phyloP scores from a whole-genome alignment of 2,113 vertebrate genomes.

The Atractosteus spatula region DNA sequence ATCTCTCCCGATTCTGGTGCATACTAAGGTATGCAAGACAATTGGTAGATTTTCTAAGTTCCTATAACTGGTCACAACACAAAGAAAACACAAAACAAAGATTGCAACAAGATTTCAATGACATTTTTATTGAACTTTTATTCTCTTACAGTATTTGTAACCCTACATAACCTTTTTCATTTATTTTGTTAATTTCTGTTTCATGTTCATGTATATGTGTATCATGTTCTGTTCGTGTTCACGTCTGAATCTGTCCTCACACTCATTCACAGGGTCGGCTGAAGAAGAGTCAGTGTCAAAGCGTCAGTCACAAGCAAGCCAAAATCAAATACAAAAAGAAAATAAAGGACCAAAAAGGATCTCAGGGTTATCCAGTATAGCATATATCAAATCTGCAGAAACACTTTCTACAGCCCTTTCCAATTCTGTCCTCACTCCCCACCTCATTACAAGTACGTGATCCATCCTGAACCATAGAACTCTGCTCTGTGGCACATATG shows the following conservation, averaged over 20 bases:
- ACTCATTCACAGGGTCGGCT: conserved; percentile 76
- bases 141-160: conserved; percentile 61
- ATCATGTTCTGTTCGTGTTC: conserved; percentile 64
- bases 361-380: conserved; percentile 52
- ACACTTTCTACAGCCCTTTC: too few species aligned
- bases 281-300: conserved; percentile 49
- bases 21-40: too few species aligned
- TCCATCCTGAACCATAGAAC: too few species aligned
- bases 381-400: conserved; percentile 35
- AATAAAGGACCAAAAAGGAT: conserved; percentile 56
- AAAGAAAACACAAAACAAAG: conserved; percentile 30
- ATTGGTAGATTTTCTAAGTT: too few species aligned
- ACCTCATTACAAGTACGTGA: too few species aligned
- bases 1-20: too few species aligned
- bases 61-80: neutral
- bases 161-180: conserved; percentile 57
- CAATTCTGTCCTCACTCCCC: too few species aligned
- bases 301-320: conserved; percentile 69
- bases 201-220: conserved; percentile 54
- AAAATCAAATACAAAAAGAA: conserved; percentile 49
- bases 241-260: conserved; percentile 54
- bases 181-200: conserved; percentile 38
- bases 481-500: too few species aligned
- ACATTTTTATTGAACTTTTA: conserved; percentile 38
- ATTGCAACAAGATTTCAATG: conserved; percentile 57